Evolutionary conservation across 92 coral and sea anemone genomes (phyloP).

Genomic region (Epizoanthus scotinus): DNA sequence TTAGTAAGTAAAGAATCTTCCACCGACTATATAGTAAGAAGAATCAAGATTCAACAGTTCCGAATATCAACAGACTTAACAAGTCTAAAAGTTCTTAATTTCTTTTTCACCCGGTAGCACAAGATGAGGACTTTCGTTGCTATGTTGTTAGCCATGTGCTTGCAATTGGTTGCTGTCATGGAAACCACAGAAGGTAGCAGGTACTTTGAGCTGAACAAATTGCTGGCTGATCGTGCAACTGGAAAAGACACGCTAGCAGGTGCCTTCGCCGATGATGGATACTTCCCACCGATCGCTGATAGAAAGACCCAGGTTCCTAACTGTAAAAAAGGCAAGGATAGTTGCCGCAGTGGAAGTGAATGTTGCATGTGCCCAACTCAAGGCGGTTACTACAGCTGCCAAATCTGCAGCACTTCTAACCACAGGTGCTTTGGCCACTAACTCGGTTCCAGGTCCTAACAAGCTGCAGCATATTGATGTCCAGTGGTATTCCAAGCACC

Average conservation of each 20-base stretch:
- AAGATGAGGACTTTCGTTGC: not conserved
- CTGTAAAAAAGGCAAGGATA: not conserved
- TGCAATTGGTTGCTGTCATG: not conserved
- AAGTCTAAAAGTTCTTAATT: no score
- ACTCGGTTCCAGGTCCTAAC: no score
- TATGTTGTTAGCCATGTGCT: not conserved
- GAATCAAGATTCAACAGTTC: no score
- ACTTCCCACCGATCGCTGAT: not conserved
- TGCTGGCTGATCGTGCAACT: no score
- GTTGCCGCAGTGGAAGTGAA: not conserved
- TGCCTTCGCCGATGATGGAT: no score
- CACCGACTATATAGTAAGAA: no score
- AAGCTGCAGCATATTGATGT: no score
- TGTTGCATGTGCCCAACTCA: not conserved
- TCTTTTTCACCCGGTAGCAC: no score
- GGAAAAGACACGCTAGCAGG: no score
- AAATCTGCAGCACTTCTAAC: not conserved
- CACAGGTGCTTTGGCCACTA: not conserved
- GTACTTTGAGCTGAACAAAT: not conserved
- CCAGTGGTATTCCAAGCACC: no score
- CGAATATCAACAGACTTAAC: no score
- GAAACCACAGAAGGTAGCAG: constrained; percentile 3
- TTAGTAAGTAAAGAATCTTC: no score
- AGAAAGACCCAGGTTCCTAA: not conserved
- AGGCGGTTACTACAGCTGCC: constrained; percentile 7